Conservation (phyloP, 1,140 invertebrate species). For the Holotrichia oblita region DNA sequence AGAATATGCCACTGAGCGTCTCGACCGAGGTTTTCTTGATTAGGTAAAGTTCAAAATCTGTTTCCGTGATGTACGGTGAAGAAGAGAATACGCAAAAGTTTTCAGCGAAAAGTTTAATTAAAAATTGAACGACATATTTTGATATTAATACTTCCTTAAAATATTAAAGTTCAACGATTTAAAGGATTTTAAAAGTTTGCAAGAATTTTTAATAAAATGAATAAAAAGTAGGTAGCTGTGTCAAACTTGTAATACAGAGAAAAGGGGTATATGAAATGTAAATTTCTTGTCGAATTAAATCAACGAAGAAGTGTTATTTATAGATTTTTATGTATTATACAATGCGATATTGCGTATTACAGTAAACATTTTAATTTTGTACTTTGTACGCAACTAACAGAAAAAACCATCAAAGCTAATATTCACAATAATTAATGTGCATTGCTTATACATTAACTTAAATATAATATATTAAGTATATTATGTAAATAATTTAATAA, state of each 20-base stretch:
- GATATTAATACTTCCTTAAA: not conserved
- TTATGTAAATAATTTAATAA: too few relatives aligned
- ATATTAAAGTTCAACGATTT: not conserved
- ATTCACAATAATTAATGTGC: too few relatives aligned
- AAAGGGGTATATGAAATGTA: not conserved
- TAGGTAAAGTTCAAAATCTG: not conserved
- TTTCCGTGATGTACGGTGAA: not conserved
- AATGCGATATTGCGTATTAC: too few relatives aligned
- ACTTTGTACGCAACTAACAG: too few relatives aligned
- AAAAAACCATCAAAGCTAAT: too few relatives aligned
- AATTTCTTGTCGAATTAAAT: too few relatives aligned
- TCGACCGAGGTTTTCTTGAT: not conserved
- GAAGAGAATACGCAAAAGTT: not conserved
- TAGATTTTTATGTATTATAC: too few relatives aligned
- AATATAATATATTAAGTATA: too few relatives aligned
- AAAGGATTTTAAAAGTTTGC: not conserved
- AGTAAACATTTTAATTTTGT: too few relatives aligned
- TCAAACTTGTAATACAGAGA: not conserved
- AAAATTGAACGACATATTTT: conserved; percentile 18
- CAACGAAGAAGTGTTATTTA: too few relatives aligned
- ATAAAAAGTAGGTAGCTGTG: not conserved
- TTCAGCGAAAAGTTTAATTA: conserved; percentile 6
- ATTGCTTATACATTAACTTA: too few relatives aligned
- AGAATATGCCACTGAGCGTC: not conserved
- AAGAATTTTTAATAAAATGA: conserved; percentile 18